Conservation (phyloP, 2,113 vertebrate genomes). For the Rhagologus leucostigma region DNA sequence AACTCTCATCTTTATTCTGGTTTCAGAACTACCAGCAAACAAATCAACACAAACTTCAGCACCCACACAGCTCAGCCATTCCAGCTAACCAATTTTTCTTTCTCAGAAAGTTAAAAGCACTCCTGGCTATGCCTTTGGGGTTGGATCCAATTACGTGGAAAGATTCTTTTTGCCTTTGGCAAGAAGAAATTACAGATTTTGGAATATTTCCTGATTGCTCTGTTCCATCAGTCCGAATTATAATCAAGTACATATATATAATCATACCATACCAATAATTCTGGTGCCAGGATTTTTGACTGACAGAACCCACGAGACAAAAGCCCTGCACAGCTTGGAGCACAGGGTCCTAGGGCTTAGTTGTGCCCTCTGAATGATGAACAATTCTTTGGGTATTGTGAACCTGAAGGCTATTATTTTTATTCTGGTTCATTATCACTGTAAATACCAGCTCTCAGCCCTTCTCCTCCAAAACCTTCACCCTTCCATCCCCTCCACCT, state of each 20-base stretch:
- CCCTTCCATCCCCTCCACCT: not conserved
- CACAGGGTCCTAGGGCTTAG: not conserved
- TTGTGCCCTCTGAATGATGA: not conserved
- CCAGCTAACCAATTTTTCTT: not conserved
- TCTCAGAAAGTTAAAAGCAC: not conserved
- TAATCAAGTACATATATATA: not conserved
- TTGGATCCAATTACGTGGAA: not conserved
- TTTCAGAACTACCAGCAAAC: not conserved
- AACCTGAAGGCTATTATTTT: not conserved
- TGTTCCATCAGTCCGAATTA: not conserved
- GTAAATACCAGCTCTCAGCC: not conserved
- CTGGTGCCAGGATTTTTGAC: not conserved
- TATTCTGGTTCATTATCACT: not conserved
- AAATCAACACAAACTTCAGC: not conserved
- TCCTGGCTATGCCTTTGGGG: not conserved
- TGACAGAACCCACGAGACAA: not conserved
- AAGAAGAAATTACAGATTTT: not conserved
- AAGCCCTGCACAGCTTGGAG: not conserved
- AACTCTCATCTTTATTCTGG: not conserved
- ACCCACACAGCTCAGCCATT: not conserved
- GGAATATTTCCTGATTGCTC: not conserved
- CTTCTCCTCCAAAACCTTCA: not conserved
- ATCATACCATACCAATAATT: not conserved
- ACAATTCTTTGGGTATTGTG: not conserved
- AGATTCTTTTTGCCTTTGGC: not conserved